phyloP scores from a whole-genome alignment of 2,797 vertebrate genomes.

The Anguilla obscura region DNA sequence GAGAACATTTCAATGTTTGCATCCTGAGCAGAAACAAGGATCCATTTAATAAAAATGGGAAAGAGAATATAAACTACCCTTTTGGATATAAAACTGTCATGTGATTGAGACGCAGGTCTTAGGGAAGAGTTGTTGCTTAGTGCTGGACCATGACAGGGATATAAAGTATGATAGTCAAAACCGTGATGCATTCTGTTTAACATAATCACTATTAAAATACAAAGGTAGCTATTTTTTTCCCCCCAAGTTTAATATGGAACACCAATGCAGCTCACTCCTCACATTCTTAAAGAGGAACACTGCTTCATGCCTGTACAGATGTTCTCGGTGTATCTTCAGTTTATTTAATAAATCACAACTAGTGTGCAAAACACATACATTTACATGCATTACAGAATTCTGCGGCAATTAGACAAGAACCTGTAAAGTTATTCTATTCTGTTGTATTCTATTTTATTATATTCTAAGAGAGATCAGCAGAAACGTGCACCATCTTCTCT shows the following conservation, averaged over 20 bases:
- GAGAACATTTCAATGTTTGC: conserved; percentile 6
- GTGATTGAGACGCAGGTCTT: conserved; percentile 18
- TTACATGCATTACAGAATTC: conserved; percentile 44
- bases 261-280: conserved; percentile 41
- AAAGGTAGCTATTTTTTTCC: conserved; percentile 42
- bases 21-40: conserved; percentile 19
- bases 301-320: conserved; percentile 45
- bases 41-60: background rate
- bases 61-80: conserved; percentile 7
- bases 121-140: conserved; percentile 21
- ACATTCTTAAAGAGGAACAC: conserved; percentile 28
- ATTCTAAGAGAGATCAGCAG: background rate
- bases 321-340: conserved; percentile 43
- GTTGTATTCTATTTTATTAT: no score
- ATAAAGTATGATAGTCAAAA: conserved; percentile 18
- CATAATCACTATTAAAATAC: conserved; percentile 37
- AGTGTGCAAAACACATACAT: conserved; percentile 52
- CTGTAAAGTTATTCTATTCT: background rate
- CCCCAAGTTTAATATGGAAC: conserved; percentile 39
- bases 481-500: background rate
- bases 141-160: conserved; percentile 11
- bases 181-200: conserved; percentile 12
- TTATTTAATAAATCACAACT: conserved; percentile 50
- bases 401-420: conserved; percentile 1
- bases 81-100: conserved; percentile 13